phyloP scores from a whole-genome alignment of 2,797 vertebrate genomes.

The Pygocentrus nattereri region DNA sequence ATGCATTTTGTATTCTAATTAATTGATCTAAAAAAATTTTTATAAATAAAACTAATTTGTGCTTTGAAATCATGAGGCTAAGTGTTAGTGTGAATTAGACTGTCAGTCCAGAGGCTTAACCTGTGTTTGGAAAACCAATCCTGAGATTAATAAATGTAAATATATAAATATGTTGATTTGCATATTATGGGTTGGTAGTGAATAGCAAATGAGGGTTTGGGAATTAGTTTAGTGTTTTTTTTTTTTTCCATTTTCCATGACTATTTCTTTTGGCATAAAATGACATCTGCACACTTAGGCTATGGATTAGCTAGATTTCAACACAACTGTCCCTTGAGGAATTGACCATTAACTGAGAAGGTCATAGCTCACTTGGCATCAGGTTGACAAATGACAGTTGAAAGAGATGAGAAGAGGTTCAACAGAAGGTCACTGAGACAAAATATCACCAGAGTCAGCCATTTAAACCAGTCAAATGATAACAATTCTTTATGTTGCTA shows the following conservation, averaged over 20 bases:
- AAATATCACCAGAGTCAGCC: slow-evolving; percentile 9
- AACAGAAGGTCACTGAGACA: slow-evolving; percentile 32
- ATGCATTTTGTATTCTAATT: not conserved
- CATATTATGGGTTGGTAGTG: not conserved
- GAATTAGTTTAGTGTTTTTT: not conserved
- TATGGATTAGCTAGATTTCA: slow-evolving; percentile 41
- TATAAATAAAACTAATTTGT: not conserved
- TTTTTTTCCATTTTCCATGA: not conserved
- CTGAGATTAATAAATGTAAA: not conserved
- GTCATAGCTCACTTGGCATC: slow-evolving; percentile 35
- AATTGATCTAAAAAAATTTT: slow-evolving; percentile 8
- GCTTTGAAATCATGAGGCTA: not conserved
- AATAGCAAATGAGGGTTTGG: not conserved
- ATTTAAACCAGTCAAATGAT: slow-evolving; percentile 1
- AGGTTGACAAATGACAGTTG: slow-evolving; percentile 40
- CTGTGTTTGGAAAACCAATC: not conserved
- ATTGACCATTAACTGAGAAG: slow-evolving; percentile 42
- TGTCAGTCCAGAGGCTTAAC: not conserved
- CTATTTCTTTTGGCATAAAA: not conserved
- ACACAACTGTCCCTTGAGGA: slow-evolving; percentile 28
- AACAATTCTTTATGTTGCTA: not conserved
- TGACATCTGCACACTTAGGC: slow-evolving; percentile 2
- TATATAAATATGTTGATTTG: not conserved
- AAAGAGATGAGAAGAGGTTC: slow-evolving; percentile 34
- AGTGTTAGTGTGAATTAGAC: not conserved